A percentile compares a stretch with the other conserved stretches of the same genome.
These are phyloP conservation scores for Natrix natrix DNA, from an alignment of 2,797 vertebrate species.

Conservation along the genomic window DNA sequence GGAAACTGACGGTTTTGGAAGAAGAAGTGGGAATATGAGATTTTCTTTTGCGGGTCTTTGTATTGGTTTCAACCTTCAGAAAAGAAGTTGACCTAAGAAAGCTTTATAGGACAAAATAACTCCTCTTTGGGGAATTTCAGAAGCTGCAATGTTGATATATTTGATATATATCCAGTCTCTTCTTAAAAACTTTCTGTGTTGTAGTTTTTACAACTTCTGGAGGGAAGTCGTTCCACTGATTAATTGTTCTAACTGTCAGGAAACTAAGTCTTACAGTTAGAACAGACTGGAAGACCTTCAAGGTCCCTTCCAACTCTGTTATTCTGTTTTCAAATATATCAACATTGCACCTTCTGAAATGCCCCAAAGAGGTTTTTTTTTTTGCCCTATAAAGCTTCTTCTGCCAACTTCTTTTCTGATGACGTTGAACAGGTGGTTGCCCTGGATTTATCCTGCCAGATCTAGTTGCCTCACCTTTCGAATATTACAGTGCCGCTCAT, in stretches of 20 bases:
- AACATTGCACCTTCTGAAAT: neutral
- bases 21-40: neutral
- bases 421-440: neutral
- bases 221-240: too few relatives aligned
- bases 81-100: too few relatives aligned
- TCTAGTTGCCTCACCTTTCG: neutral
- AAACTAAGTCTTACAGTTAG: too few relatives aligned
- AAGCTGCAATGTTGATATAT: too few relatives aligned
- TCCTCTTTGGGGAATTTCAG: too few relatives aligned
- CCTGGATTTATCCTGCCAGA: neutral
- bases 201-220: too few relatives aligned
- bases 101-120: too few relatives aligned
- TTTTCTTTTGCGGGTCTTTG: neutral
- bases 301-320: too few relatives aligned
- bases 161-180: too few relatives aligned
- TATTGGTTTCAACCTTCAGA: neutral
- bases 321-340: neutral
- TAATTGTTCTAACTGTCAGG: too few relatives aligned
- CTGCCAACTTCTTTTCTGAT: fast-evolving
- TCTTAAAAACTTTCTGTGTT: too few relatives aligned
- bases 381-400: neutral
- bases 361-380: neutral
- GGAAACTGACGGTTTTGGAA: fast-evolving
- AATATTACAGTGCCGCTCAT: neutral
- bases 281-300: too few relatives aligned